Evolutionary conservation across 2,797 vertebrate genomes (phyloP).

Genomic region (Iguana delicatissima): DNA sequence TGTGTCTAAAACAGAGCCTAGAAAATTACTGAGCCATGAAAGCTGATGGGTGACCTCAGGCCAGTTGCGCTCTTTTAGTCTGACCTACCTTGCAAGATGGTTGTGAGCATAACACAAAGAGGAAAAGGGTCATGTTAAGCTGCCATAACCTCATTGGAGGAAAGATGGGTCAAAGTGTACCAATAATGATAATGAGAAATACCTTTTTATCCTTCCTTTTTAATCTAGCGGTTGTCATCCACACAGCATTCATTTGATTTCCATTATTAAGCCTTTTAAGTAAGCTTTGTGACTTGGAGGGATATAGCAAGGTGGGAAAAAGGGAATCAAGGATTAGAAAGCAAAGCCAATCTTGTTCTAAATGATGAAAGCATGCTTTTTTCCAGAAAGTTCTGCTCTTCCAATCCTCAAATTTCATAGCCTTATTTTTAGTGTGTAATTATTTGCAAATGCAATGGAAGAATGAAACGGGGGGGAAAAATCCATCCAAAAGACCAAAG

Average conservation of each 20-base stretch:
- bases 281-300: constrained; percentile 49
- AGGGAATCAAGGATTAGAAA: constrained; percentile 32
- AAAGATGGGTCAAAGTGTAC: too few relatives aligned
- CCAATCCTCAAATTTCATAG: constrained; percentile 62
- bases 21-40: too few relatives aligned
- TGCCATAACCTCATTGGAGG: too few relatives aligned
- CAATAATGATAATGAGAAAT: too few relatives aligned
- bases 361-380: constrained; percentile 51
- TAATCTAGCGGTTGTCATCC: constrained; percentile 23
- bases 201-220: neutral
- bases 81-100: too few relatives aligned
- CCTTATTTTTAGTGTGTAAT: constrained; percentile 56
- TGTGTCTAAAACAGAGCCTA: too few relatives aligned
- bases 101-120: too few relatives aligned
- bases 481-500: constrained; percentile 56
- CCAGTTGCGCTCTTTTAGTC: too few relatives aligned
- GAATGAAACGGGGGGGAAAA: constrained; percentile 46
- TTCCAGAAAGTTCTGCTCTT: constrained; percentile 39
- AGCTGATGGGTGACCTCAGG: too few relatives aligned
- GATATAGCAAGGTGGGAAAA: constrained; percentile 48
- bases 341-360: constrained; percentile 46
- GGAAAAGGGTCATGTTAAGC: too few relatives aligned
- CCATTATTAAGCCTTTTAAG: constrained; percentile 23
- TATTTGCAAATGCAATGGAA: constrained; percentile 71
- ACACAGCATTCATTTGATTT: constrained; percentile 31